A percentile compares a stretch with the other conserved stretches of the same genome.
These are phyloP conservation scores for Hyperoodon ampullatus DNA, from an alignment of 2,113 vertebrate species.

Conservation along the genomic window DNA sequence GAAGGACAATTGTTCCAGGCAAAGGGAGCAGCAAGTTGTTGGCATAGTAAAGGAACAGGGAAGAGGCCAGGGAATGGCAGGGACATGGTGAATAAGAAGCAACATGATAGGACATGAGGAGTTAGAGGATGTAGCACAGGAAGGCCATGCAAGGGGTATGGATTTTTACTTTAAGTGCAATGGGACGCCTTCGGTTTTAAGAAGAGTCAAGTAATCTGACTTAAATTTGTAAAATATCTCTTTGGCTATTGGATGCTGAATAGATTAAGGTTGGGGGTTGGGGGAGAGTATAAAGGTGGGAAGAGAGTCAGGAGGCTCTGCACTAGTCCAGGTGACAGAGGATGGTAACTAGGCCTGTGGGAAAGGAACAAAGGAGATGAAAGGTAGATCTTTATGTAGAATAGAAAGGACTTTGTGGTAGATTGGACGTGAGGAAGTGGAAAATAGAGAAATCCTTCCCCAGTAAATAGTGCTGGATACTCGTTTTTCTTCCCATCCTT, in stretches of 20 bases:
- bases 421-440: neutral
- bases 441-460: neutral
- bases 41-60: neutral
- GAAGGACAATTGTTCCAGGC: neutral
- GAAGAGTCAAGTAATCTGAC: neutral
- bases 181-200: neutral
- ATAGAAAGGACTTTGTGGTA: neutral
- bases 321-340: neutral
- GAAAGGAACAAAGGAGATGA: neutral
- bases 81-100: neutral
- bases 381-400: neutral
- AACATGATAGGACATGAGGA: accelerated
- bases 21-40: neutral
- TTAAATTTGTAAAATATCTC: neutral
- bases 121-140: accelerated
- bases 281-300: neutral
- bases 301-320: neutral
- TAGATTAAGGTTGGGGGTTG: neutral
- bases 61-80: neutral
- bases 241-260: neutral
- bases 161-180: neutral
- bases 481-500: neutral
- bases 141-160: neutral
- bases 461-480: neutral
- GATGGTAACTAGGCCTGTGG: neutral